Evolutionary conservation across 2,797 vertebrate species (phyloP), one percentile per base, ranked within the genome.

Genomic region (Rhabdomys pumilio): DNA sequence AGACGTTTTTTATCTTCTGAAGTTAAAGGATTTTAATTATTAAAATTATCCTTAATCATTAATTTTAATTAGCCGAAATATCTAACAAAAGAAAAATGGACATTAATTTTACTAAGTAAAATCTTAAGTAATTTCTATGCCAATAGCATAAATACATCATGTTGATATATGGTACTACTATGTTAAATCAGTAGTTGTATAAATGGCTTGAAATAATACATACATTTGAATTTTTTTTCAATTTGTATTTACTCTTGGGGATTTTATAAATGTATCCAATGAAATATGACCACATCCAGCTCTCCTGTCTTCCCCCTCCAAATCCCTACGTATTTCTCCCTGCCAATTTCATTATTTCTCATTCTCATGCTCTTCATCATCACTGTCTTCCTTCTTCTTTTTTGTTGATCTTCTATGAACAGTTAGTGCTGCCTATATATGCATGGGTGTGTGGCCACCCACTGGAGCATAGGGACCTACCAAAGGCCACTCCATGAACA

Each of bases 1-100:
- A 92, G 41, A 69, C 1, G 81, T 1, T 87, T 96, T 96, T 59
- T 90, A 38, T 84, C 93, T 96, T 94, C 77, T 61, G 89, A 93
- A 93, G 75, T 89, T 29, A 50, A 82, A 92, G 92, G 3, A 57
- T 59, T 1, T 1, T 31, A 90, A 65, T 55, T 5, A 65, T 76
- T 92, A 86, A 88, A 11, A 57, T 88, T 88, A 77, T 69, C 81
- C 84, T 63, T 80, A 86, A 57, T 73, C 67, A 93, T 57, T 87
- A 77, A 81, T 80, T 59, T 87, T 75, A 89, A 93, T 65, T 61
- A 73, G 89, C 3, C 91, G 80, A 94, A 82, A 65, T 65, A 55
- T 80, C 77, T 91, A 72, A 75, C 9, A 93, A 92, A 90, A 82
- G 12, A 73, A 85, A 79, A 80, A 55, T 95, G 29, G 88, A 72